These are phyloP conservation scores for Drosophila guanche DNA, from an alignment of 1,140 invertebrate genomes.

Conservation along the genomic window DNA sequence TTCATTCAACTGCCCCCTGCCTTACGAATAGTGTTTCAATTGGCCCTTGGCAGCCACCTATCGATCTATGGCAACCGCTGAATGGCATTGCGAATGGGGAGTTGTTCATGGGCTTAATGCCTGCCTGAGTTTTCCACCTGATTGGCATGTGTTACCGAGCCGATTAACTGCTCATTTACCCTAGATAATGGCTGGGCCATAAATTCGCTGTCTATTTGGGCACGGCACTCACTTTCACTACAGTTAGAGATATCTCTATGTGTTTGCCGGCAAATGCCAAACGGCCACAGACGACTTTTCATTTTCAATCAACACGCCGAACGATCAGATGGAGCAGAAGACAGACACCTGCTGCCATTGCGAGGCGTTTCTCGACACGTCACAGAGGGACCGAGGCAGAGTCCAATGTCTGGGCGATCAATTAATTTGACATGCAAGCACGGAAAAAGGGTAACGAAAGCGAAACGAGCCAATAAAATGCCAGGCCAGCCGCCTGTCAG, in stretches of 20 bases:
- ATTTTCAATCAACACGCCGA: conserved; percentile 52
- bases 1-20: no score
- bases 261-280: conserved; percentile 33
- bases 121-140: conserved; percentile 23
- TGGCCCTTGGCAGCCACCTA: conserved; percentile 9
- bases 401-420: conserved; percentile 48
- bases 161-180: conserved; percentile 56
- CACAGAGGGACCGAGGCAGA: conserved; percentile 7
- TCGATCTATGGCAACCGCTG: background rate
- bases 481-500: no score
- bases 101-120: conserved; percentile 19
- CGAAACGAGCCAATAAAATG: conserved; percentile 42
- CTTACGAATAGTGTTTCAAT: no score
- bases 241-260: background rate
- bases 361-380: conserved; percentile 44
- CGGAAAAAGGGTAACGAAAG: conserved; percentile 58
- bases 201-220: conserved; percentile 39
- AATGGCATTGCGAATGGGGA: conserved; percentile 27
- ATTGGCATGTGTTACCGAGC: conserved; percentile 58
- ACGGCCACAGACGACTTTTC: conserved; percentile 48
- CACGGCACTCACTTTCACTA: conserved; percentile 61
- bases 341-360: conserved; percentile 56
- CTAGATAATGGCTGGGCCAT: conserved; percentile 42
- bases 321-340: conserved; percentile 31
- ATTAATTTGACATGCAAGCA: conserved; percentile 77